Conservation (phyloP, 2,113 vertebrate genomes). For the Orientallactaga bullata region DNA sequence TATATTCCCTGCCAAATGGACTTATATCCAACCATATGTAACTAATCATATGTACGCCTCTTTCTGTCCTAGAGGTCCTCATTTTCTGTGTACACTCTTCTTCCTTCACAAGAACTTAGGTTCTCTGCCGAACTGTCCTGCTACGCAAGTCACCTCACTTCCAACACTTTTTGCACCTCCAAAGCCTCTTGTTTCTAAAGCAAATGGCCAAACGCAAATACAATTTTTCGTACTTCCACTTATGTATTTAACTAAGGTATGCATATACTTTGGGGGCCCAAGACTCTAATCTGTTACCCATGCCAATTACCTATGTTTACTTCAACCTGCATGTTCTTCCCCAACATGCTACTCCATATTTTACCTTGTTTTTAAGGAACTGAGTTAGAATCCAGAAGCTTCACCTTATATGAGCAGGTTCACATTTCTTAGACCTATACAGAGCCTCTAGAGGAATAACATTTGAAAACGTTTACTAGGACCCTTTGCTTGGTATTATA, state of each 20-base stretch:
- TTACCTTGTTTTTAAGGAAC: conserved; percentile 12
- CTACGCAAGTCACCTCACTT: neutral
- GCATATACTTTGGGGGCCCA: neutral
- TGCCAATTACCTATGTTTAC: neutral
- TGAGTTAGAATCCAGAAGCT: neutral
- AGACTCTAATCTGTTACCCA: neutral
- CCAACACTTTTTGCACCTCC: neutral
- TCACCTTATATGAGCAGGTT: neutral
- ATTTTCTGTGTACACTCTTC: neutral
- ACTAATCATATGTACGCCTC: neutral
- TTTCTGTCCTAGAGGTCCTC: neutral
- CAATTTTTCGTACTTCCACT: neutral
- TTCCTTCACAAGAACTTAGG: conserved; percentile 25
- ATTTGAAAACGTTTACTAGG: neutral
- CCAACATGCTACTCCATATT: neutral
- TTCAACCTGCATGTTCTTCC: neutral
- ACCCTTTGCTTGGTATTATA: neutral
- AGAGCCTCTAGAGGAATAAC: neutral
- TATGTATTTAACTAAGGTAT: conserved; percentile 17
- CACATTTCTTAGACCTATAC: neutral
- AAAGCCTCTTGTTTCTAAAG: conserved; percentile 12
- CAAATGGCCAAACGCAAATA: neutral
- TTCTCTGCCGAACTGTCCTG: neutral
- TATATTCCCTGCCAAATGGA: neutral
- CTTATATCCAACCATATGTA: too few relatives aligned